phyloP scores from a whole-genome alignment of 2,888 invertebrate species.

The Polylopha cassiicola region DNA sequence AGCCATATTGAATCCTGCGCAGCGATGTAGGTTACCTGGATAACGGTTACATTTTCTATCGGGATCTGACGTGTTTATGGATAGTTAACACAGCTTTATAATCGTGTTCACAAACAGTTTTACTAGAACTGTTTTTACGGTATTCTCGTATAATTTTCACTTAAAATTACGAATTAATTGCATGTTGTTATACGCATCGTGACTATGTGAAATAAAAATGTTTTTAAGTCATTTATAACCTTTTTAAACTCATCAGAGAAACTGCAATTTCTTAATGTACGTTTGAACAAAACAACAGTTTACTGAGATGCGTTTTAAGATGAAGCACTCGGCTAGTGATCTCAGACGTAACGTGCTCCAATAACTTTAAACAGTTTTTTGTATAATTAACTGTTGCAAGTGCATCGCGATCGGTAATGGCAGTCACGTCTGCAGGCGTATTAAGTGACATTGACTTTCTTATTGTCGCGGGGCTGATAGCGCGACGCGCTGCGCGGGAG shows the following conservation, averaged over 20 bases:
- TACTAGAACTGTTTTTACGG: conserved; percentile 9
- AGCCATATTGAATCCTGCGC: conserved; percentile 26
- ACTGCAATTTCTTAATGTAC: too few species aligned
- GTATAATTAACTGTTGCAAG: conserved; percentile 23
- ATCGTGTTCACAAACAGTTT: conserved; percentile 10
- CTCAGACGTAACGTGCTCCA: conserved; percentile 9
- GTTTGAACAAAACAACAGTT: too few species aligned
- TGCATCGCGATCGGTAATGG: conserved; percentile 34
- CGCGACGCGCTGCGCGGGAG: conserved; percentile 28
- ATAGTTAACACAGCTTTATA: conserved; percentile 11
- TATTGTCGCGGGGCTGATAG: conserved; percentile 57
- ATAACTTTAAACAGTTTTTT: conserved; percentile 10
- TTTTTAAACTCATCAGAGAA: too few species aligned
- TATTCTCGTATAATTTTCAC: conserved; percentile 13
- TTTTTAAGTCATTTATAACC: too few species aligned
- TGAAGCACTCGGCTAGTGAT: too few species aligned
- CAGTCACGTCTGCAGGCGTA: conserved; percentile 50
- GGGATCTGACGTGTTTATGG: conserved; percentile 14
- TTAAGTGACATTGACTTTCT: conserved; percentile 73
- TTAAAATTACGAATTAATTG: conserved; percentile 14
- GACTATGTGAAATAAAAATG: too few species aligned
- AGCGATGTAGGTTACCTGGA: conserved; percentile 27
- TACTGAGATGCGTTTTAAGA: too few species aligned
- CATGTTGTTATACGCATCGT: conserved; percentile 2
- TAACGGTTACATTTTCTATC: conserved; percentile 19